Evolutionary conservation across 2,797 vertebrate genomes (phyloP), one percentile per base, ranked within the genome.

Genomic region (Sciaenops ocellatus): DNA sequence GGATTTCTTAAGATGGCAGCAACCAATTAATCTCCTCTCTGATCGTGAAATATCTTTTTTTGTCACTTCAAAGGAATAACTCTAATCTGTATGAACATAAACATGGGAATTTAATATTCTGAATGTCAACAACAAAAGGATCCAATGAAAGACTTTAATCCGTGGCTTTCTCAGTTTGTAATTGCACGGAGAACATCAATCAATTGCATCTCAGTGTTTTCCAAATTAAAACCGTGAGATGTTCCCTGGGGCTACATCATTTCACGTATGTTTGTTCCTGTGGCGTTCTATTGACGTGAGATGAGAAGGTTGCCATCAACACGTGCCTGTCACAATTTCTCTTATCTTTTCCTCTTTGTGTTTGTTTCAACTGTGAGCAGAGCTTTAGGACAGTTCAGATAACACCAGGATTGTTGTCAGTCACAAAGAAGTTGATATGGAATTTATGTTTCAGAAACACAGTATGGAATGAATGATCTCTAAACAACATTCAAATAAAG

Each of bases 11-110:
- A 76, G 42, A 81, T 77, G 65, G 73, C 85, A 79, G 73, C 76
- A 82, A 61, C 69, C 69, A 90, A 90, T 93, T 90, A 86, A 90
- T 91, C 90, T 87, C 55, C 75, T 38, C 81, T 90, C 84, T 89
- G 85, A 88, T 88, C 76, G 24, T 65, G 54, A 80, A 84, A 84
- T 82, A 60, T 78, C 41, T 56, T 80, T 84, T 89, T 79, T 48
- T 77, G 66, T 85, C 75, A 68, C 84, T 88, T 88, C 75, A 89
- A 85, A 89, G 46, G 46, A 84, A 75, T 54, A 30, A 80, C 38
- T 82, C 42, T 78, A 83, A 90, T 90, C 73, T 85, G 69, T 61
- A 38, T 38, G 34, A 38, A 38, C 34, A 38, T 38, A 38, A 63
- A 78, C 68, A 76, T 69, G 42, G 76, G 80, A 71, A 73, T 83